Conservation (phyloP, 1,140 invertebrate species). For the Ceratina australensis region DNA sequence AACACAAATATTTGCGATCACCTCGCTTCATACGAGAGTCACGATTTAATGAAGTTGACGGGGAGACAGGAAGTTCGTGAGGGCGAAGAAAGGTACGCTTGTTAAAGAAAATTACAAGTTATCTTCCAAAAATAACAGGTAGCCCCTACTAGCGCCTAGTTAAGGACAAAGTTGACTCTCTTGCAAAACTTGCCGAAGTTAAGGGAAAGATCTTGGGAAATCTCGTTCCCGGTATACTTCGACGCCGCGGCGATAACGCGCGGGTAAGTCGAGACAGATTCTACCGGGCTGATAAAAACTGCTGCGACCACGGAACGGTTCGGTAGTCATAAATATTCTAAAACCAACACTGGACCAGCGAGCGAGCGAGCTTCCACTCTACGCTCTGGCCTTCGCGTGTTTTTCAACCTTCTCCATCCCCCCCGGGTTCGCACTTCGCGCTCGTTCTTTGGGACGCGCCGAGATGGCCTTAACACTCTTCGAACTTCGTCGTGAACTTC, state of each 20-base stretch:
- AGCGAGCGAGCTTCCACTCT: background rate
- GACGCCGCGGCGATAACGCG: background rate
- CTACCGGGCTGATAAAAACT: background rate
- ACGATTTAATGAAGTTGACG: background rate
- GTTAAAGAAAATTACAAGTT: constrained; percentile 6
- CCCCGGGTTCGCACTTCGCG: constrained; percentile 1
- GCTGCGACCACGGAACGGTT: constrained; percentile 24
- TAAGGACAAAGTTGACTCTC: background rate
- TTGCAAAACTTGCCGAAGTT: background rate
- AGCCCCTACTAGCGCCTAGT: too few species aligned
- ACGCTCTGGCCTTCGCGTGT: background rate
- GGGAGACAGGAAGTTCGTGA: background rate
- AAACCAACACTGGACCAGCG: constrained; percentile 24
- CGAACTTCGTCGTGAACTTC: constrained; percentile 43
- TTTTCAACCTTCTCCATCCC: constrained; percentile 56
- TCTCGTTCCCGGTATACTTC: background rate
- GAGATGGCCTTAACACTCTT: constrained; percentile 32
- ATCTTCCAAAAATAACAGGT: constrained; percentile 8
- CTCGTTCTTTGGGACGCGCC: constrained; percentile 17
- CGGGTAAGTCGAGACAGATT: background rate
- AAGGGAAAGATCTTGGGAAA: constrained; percentile 9
- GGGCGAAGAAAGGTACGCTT: background rate
- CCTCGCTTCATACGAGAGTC: background rate
- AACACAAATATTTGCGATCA: background rate
- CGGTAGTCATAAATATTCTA: constrained; percentile 65